Conservation (phyloP, 2,797 vertebrate genomes). For the Chiloscyllium punctatum region DNA sequence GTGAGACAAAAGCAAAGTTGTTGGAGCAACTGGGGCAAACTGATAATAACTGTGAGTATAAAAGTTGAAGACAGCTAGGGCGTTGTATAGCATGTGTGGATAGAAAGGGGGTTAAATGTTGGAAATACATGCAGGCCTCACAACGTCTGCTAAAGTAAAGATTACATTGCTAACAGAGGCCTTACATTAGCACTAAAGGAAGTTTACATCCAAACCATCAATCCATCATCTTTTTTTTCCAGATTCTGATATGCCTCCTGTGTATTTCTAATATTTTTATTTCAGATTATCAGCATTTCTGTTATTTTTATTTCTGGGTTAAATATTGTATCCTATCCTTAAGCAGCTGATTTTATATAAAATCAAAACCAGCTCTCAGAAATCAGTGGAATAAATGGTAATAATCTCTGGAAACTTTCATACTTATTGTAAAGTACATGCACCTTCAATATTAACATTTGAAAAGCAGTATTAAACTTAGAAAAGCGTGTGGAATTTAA, state of each 20-base stretch:
- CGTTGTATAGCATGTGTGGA: neutral
- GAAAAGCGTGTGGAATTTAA: neutral
- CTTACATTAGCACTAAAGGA: neutral
- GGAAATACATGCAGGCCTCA: neutral
- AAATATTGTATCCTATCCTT: no score
- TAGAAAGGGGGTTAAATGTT: neutral
- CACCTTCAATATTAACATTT: neutral
- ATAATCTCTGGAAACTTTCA: neutral
- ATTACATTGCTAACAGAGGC: neutral
- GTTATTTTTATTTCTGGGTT: neutral
- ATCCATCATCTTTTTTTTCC: neutral
- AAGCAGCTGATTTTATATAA: neutral
- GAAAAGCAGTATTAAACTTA: neutral
- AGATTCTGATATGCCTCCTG: neutral
- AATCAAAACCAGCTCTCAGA: neutral
- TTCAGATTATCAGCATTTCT: neutral
- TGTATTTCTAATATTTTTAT: neutral
- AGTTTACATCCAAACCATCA: neutral
- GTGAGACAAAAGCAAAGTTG: slow-evolving; percentile 85
- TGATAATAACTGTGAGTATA: slow-evolving; percentile 19
- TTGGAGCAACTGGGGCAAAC: slow-evolving; percentile 80
- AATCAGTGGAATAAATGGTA: neutral
- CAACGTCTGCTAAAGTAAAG: neutral
- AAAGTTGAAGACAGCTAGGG: neutral
- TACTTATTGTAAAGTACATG: neutral